These are phyloP conservation scores for Cotesia vestalis DNA, from an alignment of 1,140 invertebrate species.

Conservation along the genomic window DNA sequence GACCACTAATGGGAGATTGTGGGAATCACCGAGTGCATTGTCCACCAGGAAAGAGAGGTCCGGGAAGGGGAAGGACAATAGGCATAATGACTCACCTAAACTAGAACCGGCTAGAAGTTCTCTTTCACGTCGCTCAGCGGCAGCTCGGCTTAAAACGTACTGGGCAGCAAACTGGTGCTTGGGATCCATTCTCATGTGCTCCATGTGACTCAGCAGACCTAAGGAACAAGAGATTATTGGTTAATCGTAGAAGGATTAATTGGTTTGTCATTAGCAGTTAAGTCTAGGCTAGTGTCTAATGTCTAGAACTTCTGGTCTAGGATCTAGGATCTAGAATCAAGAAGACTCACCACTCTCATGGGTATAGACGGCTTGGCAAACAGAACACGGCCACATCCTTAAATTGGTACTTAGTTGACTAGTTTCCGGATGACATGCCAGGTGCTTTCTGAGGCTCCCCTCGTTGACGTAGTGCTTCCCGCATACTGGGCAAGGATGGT, in stretches of 20 bases:
- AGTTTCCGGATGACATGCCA: constrained; percentile 91
- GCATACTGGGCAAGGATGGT: constrained; percentile 93
- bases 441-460: constrained; percentile 89
- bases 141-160: constrained; percentile 88
- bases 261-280: neutral
- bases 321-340: constrained; percentile 11
- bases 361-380: constrained; percentile 92
- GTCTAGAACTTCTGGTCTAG: neutral
- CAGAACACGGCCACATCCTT: constrained; percentile 93
- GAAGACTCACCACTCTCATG: constrained; percentile 85
- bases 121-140: constrained; percentile 86
- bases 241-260: neutral
- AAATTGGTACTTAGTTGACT: constrained; percentile 85
- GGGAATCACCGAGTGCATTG: no score
- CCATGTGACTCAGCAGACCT: constrained; percentile 93
- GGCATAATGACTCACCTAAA: constrained; percentile 53
- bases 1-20: no score
- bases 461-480: constrained; percentile 96
- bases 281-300: no score
- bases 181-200: constrained; percentile 95
- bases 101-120: constrained; percentile 78
- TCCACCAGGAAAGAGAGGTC: neutral
- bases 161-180: constrained; percentile 96
- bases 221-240: constrained; percentile 43
- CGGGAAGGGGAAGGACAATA: constrained; percentile 28